phyloP scores from a whole-genome alignment of 2,888 invertebrate species.

The Morinoia aosen region DNA sequence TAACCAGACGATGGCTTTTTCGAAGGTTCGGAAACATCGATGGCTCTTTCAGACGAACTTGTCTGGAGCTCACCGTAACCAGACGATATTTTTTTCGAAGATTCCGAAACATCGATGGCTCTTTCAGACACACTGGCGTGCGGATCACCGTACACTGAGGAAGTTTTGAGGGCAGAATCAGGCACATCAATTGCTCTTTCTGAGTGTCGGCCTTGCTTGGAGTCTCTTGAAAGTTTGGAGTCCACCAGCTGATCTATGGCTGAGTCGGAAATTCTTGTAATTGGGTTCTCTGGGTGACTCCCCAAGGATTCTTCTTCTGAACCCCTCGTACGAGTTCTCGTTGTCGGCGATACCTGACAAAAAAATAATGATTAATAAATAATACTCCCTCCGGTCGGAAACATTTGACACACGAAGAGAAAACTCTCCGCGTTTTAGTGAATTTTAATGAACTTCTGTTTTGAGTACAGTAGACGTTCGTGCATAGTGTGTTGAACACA shows the following conservation, averaged over 20 bases:
- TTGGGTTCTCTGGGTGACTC: neutral
- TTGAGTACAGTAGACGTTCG: too few relatives aligned
- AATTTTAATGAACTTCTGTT: too few relatives aligned
- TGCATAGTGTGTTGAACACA: too few relatives aligned
- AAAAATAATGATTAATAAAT: neutral
- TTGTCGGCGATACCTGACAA: neutral
- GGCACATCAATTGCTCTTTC: constrained; percentile 67
- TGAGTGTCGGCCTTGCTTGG: constrained; percentile 59
- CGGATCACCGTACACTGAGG: neutral
- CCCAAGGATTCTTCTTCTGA: constrained; percentile 18
- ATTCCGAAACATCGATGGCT: neutral
- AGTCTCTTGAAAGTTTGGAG: neutral
- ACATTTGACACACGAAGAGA: too few relatives aligned
- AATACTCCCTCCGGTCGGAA: too few relatives aligned
- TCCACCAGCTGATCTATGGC: constrained; percentile 30
- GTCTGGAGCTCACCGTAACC: constrained; percentile 10
- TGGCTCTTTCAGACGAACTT: neutral
- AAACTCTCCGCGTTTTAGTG: too few relatives aligned
- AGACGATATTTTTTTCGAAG: neutral
- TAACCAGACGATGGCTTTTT: neutral
- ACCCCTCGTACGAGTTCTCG: constrained; percentile 50
- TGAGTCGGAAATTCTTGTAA: constrained; percentile 18
- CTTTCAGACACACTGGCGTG: neutral
- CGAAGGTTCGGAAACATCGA: neutral
- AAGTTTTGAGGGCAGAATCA: constrained; percentile 51